These are phyloP conservation scores for Hystrix brachyura DNA, from an alignment of 2,113 vertebrate species.

Conservation along the genomic window DNA sequence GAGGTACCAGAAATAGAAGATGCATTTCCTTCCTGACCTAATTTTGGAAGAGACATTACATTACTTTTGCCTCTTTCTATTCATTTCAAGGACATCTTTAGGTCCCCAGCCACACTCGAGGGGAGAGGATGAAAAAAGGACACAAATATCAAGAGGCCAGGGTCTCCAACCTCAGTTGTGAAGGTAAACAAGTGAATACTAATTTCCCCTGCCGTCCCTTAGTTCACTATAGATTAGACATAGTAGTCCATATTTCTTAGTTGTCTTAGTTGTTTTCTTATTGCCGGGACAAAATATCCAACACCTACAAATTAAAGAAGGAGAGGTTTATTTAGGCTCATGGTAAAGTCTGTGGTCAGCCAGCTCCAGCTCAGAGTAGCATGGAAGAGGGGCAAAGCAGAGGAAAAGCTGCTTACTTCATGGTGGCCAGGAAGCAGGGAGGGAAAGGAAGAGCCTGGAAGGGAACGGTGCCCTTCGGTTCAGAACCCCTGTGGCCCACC, in stretches of 20 bases:
- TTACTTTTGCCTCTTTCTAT: background rate
- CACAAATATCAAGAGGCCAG: background rate
- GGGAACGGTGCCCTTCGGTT: background rate
- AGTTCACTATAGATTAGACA: background rate
- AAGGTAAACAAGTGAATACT: background rate
- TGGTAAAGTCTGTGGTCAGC: background rate
- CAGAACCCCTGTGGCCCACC: background rate
- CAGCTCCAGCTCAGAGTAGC: background rate
- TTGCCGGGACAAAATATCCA: background rate
- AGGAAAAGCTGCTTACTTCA: background rate
- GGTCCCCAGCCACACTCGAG: background rate
- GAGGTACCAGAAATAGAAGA: background rate
- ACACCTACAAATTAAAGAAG: background rate
- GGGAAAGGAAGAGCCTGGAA: background rate
- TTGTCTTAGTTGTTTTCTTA: background rate
- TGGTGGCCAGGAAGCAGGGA: background rate
- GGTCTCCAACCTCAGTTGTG: background rate
- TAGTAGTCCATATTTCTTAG: background rate
- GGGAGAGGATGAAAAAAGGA: background rate
- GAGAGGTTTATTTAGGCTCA: background rate
- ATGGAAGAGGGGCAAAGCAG: background rate
- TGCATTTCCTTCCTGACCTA: background rate
- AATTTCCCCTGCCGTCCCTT: background rate
- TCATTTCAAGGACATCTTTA: background rate
- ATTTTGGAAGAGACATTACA: background rate